These are phyloP conservation scores for Dendrolimus pini DNA, from an alignment of 2,888 invertebrate species.

Conservation along the genomic window DNA sequence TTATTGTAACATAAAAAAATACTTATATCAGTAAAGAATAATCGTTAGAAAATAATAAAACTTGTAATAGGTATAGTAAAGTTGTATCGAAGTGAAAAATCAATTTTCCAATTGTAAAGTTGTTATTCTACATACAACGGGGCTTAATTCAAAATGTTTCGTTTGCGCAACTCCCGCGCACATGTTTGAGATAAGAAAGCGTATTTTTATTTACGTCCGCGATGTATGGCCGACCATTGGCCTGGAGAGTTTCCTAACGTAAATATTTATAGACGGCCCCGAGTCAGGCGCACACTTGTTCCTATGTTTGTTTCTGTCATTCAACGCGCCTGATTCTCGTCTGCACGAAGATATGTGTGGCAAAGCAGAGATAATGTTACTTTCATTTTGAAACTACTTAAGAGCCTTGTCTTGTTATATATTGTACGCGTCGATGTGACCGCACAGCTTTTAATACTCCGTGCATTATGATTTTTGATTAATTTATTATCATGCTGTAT, in stretches of 20 bases:
- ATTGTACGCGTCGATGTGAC: too few species aligned
- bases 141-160: conserved; percentile 23
- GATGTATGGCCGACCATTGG: conserved; percentile 64
- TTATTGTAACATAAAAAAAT: too few species aligned
- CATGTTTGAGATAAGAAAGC: conserved; percentile 70
- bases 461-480: too few species aligned
- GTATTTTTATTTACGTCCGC: conserved; percentile 62
- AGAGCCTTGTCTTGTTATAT: background rate
- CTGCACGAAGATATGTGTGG: conserved; percentile 27
- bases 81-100: background rate
- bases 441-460: too few species aligned
- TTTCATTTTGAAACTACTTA: conserved; percentile 39
- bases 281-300: conserved; percentile 56
- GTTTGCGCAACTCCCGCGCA: conserved; percentile 61
- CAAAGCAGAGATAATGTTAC: conserved; percentile 29
- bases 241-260: conserved; percentile 69
- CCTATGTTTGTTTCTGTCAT: conserved; percentile 72
- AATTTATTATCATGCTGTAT: background rate
- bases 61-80: background rate
- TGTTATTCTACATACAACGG: conserved; percentile 23
- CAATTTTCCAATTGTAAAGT: background rate
- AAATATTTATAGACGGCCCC: conserved; percentile 70
- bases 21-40: too few species aligned
- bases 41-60: too few species aligned
- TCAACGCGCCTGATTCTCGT: conserved; percentile 48